Conservation (phyloP, 2,113 vertebrate genomes). For the Brachypodius melanocephalos region DNA sequence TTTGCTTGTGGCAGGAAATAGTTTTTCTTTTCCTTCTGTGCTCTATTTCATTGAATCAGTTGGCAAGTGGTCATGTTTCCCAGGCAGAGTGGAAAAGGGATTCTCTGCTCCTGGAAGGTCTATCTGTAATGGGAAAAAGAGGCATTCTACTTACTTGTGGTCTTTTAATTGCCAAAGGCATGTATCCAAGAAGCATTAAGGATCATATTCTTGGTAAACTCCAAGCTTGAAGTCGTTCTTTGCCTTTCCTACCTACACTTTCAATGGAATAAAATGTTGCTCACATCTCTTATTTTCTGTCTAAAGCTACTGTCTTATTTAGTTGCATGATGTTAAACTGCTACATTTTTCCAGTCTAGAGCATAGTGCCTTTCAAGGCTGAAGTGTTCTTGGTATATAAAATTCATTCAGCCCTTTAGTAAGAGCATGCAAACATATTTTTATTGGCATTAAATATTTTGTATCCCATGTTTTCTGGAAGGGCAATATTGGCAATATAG, state of each 20-base stretch:
- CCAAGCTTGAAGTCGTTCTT: not conserved
- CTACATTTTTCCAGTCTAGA: not conserved
- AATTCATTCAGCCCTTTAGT: not conserved
- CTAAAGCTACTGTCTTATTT: not conserved
- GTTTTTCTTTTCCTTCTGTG: not conserved
- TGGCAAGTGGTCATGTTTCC: not conserved
- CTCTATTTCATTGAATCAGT: conserved; percentile 5
- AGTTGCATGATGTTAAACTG: not conserved
- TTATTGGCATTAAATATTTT: not conserved
- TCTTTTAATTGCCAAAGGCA: not conserved
- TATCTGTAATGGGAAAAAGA: not conserved
- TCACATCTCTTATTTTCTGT: not conserved
- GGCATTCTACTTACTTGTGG: not conserved
- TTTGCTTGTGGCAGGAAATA: conserved; percentile 37
- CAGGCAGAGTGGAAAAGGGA: not conserved
- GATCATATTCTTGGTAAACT: not conserved
- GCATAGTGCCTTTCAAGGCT: not conserved
- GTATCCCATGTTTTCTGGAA: not conserved
- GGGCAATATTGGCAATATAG: not conserved
- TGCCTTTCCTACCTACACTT: not conserved
- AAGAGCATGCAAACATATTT: not conserved
- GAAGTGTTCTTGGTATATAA: not conserved
- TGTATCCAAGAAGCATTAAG: not conserved
- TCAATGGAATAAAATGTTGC: not conserved
- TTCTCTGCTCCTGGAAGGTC: not conserved